These are phyloP conservation scores for Salarias fasciatus DNA, from an alignment of 2,797 vertebrate genomes.

Conservation along the genomic window DNA sequence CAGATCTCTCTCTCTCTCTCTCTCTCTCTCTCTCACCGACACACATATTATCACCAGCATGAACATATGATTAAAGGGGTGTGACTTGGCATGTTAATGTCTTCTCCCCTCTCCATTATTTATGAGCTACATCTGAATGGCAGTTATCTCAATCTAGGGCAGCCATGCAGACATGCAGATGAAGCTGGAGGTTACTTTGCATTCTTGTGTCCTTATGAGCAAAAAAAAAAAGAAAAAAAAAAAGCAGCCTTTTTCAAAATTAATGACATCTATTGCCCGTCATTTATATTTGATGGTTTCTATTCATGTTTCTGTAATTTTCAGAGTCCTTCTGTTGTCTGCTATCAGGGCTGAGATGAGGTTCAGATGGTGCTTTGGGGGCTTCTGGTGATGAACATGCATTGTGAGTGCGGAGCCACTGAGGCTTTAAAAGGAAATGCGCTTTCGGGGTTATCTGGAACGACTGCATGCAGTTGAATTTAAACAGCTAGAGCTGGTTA, in stretches of 20 bases:
- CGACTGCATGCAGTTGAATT: constrained; percentile 19
- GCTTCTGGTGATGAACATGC: constrained; percentile 1
- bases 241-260: neutral
- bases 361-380: constrained; percentile 11
- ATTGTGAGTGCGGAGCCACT: neutral
- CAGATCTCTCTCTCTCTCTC: constrained; percentile 1
- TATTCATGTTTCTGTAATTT: constrained; percentile 34
- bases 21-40: neutral
- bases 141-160: constrained; percentile 55
- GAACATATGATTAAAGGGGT: constrained; percentile 69
- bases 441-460: constrained; percentile 1
- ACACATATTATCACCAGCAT: constrained; percentile 33
- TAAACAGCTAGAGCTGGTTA: constrained; percentile 26
- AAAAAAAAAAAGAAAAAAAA: neutral
- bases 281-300: constrained; percentile 10
- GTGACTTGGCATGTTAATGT: constrained; percentile 73
- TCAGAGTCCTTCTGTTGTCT: neutral
- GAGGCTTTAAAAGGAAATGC: neutral
- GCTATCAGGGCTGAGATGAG: neutral
- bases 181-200: constrained; percentile 29
- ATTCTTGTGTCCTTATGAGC: constrained; percentile 22
- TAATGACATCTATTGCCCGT: neutral
- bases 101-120: constrained; percentile 65
- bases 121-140: constrained; percentile 67
- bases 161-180: constrained; percentile 64